Evolutionary conservation across 2,797 vertebrate genomes (phyloP), one percentile per base, ranked within the genome.

Genomic region (Babyrousa celebensis): DNA sequence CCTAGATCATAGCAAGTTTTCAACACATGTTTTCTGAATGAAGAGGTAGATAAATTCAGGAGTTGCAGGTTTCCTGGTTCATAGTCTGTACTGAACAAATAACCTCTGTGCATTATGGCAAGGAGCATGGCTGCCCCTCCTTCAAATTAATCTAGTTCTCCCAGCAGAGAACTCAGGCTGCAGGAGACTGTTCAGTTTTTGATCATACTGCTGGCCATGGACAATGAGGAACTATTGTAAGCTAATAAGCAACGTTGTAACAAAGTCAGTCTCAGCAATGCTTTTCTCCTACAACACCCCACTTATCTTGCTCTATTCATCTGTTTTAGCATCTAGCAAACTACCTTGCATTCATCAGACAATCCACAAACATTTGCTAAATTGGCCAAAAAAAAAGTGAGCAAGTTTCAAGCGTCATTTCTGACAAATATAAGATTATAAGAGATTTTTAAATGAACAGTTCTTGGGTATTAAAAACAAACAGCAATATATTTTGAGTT

Each of bases 391-490:
- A 65, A 27, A 63, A 71, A 83, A 48, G 43, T 48, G 43, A 48
- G 43, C 3, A 36, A 70, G 25, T 58, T 89, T 84, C 29, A 83
- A 89, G 75, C 23, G 21, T 74, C 23, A 86, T 56, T 83, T 97
- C 80, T 80, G 27, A 94, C 17, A 95, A 84, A 89, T 25, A 5
- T 1, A 75, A 20, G 20, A 54, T 20, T 36, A 65, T 10, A 80
- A 78, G 48, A 93, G 20, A 32, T 32, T 60, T 72, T 63, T 72
- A 17, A 79, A 89, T 27, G 79, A 79, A 85, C 21, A 36, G 29
- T 75, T 94, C 27, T 48, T 68, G 6, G 65, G 2, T 90, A 94
- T 85, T 71, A 86, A 89, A 91, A 89, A 62, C 27, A 89, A 97
- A 77, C 21, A 87, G 29, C 96, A 85, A 78, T 86, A 85, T 14